Percentiles rank a stretch among this genome's conserved stretches.
These are phyloP conservation scores for Parazoanthus atlanticus DNA, from an alignment of 92 coral and sea anemone species.

Conservation along the genomic window DNA sequence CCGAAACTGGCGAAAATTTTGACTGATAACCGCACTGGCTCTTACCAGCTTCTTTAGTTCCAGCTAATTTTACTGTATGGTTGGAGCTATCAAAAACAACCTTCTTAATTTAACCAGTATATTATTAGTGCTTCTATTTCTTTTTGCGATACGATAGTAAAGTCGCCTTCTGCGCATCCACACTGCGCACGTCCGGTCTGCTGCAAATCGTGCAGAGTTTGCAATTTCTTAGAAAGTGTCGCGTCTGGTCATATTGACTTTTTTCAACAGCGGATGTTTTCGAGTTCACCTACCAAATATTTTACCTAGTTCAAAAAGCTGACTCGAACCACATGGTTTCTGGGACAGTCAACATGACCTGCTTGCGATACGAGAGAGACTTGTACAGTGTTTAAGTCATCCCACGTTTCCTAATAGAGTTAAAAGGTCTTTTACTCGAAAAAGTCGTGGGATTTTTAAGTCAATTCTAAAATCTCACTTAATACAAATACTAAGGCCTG, in stretches of 20 bases:
- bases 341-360: background rate
- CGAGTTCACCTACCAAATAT: background rate
- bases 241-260: background rate
- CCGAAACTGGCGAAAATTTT: too few species aligned
- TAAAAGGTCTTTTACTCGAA: background rate
- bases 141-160: background rate
- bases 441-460: background rate
- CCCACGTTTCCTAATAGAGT: background rate
- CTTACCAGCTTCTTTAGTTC: too few species aligned
- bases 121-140: too few species aligned
- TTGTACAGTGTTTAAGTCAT: background rate
- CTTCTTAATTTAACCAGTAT: background rate
- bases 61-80: background rate
- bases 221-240: background rate
- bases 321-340: background rate
- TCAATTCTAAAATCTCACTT: background rate
- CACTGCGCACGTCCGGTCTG: slow-evolving; percentile 15
- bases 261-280: background rate
- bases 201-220: background rate
- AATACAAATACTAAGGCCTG: background rate
- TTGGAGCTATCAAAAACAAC: too few species aligned
- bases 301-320: background rate
- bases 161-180: background rate
- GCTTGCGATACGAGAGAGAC: background rate
- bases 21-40: too few species aligned